A percentile compares a stretch with the other conserved stretches of the same genome.
phyloP scores from a whole-genome alignment of 2,113 vertebrate genomes.

The Phrynosoma blainvillii region DNA sequence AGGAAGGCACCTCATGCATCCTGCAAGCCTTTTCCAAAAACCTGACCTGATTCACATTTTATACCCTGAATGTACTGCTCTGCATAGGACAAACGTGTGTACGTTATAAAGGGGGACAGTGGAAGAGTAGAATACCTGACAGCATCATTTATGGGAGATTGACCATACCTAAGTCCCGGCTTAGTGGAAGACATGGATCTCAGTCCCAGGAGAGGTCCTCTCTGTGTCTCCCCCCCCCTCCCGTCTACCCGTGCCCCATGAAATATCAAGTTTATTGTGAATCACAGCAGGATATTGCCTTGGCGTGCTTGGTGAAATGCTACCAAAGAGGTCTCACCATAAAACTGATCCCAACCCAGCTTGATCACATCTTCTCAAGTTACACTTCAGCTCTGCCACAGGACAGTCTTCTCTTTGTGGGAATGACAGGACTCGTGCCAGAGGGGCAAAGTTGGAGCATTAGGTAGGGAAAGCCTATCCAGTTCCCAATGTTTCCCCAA shows the following conservation, averaged over 20 bases:
- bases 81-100: too few species aligned
- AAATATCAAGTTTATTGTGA: slow-evolving; percentile 62
- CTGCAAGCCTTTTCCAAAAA: too few species aligned
- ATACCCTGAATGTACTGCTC: too few species aligned
- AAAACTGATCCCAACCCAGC: slow-evolving; percentile 58
- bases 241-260: too few species aligned
- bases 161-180: slow-evolving; percentile 33
- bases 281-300: slow-evolving; percentile 61
- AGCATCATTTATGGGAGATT: not conserved
- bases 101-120: too few species aligned
- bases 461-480: slow-evolving; percentile 70
- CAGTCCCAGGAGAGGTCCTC: slow-evolving; percentile 60
- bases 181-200: slow-evolving; percentile 25
- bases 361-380: slow-evolving; percentile 67
- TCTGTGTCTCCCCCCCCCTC: not conserved
- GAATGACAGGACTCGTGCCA: slow-evolving; percentile 68
- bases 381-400: slow-evolving; percentile 34
- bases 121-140: too few species aligned
- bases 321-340: slow-evolving; percentile 58
- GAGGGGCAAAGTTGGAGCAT: slow-evolving; percentile 57
- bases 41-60: too few species aligned
- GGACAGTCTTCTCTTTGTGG: slow-evolving; percentile 56
- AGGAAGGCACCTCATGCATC: too few species aligned
- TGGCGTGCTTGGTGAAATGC: slow-evolving; percentile 58
- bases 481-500: slow-evolving; percentile 67